phyloP scores from a whole-genome alignment of 2,113 vertebrate genomes.

The Phrynocephalus versicolor region DNA sequence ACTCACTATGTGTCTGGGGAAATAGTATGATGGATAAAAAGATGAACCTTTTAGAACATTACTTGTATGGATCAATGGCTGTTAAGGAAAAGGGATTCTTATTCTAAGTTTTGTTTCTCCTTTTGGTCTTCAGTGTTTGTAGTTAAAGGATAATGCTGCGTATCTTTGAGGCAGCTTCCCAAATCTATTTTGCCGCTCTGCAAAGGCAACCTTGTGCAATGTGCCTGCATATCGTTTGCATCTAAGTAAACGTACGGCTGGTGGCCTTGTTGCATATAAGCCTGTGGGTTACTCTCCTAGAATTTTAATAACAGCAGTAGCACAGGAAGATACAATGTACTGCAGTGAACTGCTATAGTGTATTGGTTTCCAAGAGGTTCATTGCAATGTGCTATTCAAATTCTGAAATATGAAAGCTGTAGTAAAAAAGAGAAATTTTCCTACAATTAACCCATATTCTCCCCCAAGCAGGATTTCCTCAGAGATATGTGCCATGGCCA shows the following conservation, averaged over 20 bases:
- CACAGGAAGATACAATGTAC: background rate
- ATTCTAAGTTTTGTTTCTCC: background rate
- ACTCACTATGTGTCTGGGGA: constrained; percentile 32
- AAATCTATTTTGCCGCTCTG: background rate
- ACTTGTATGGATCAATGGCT: constrained; percentile 22
- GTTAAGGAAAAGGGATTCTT: background rate
- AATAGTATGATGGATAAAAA: constrained; percentile 50
- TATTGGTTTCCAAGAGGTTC: background rate
- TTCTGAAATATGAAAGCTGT: background rate
- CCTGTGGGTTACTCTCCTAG: background rate
- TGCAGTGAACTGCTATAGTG: background rate
- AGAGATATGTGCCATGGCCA: no score
- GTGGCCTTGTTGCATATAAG: background rate
- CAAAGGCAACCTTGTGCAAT: background rate
- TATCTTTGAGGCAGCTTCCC: background rate
- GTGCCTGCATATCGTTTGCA: background rate
- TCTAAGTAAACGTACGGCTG: background rate
- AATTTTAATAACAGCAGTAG: background rate
- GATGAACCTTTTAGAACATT: background rate
- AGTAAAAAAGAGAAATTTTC: no score
- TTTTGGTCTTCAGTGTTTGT: background rate
- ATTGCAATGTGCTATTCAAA: background rate
- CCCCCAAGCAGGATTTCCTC: no score
- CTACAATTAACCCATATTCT: no score
- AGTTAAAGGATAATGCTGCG: background rate